A percentile compares a stretch with the other conserved stretches of the same genome.
Evolutionary conservation across 2,113 vertebrate genomes (phyloP).

Genomic region (Epinephelus fuscoguttatus): DNA sequence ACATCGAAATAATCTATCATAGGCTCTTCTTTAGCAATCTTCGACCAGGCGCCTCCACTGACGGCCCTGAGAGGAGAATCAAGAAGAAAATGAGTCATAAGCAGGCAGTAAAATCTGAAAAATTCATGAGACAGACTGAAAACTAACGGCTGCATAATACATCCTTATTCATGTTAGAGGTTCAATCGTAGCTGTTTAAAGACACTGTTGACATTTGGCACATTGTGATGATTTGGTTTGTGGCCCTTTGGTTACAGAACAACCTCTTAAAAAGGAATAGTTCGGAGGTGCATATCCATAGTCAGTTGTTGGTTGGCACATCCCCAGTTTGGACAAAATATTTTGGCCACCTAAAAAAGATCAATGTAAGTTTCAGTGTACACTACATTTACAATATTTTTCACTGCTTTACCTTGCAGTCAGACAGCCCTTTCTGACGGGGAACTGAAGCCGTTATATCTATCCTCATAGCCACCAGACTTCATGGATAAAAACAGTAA

Average conservation of each 20-base stretch:
- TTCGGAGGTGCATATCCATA: too few relatives aligned
- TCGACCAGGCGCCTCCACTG: constrained; percentile 84
- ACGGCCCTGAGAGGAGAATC: constrained; percentile 78
- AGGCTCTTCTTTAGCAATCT: constrained; percentile 90
- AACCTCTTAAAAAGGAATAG: neutral
- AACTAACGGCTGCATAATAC: neutral
- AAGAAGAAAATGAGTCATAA: neutral
- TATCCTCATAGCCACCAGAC: too few relatives aligned
- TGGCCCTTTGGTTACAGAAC: neutral
- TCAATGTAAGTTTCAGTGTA: too few relatives aligned
- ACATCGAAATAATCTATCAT: constrained; percentile 98
- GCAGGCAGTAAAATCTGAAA: neutral
- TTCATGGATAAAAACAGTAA: too few relatives aligned
- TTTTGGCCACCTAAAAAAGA: too few relatives aligned
- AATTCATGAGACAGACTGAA: neutral
- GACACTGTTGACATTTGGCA: neutral
- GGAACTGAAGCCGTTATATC: too few relatives aligned
- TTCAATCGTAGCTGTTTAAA: neutral
- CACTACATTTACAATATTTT: too few relatives aligned
- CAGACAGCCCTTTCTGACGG: too few relatives aligned
- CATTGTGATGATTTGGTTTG: neutral
- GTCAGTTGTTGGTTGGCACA: too few relatives aligned
- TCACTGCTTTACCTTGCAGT: too few relatives aligned
- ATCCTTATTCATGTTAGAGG: neutral
- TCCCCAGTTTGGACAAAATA: too few relatives aligned